phyloP scores from a whole-genome alignment of 2,113 vertebrate genomes.

The Embiotoca jacksoni region DNA sequence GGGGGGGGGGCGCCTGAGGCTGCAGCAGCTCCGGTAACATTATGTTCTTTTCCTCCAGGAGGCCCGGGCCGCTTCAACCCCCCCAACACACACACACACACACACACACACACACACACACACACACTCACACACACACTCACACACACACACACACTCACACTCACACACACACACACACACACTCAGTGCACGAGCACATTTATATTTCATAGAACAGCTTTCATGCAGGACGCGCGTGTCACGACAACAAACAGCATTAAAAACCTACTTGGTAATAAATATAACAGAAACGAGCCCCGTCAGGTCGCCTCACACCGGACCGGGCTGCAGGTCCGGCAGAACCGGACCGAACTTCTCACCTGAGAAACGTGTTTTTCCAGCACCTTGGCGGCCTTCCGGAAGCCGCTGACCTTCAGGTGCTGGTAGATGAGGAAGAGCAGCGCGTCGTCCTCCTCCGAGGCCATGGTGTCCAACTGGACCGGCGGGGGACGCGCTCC shows the following conservation, averaged over 20 bases:
- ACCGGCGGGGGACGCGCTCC: not conserved
- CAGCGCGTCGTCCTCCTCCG: constrained; percentile 62
- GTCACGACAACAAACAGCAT: not conserved
- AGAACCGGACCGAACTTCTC: constrained; percentile 2
- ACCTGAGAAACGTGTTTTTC: constrained; percentile 74
- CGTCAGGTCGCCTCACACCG: rapidly evolving
- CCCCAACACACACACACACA: too few relatives aligned
- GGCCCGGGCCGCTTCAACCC: constrained; percentile 20
- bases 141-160: constrained; percentile 14
- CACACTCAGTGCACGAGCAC: not conserved
- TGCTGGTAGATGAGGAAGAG: constrained; percentile 75
- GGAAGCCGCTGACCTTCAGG: constrained; percentile 71
- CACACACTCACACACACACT: not conserved
- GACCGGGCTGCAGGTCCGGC: not conserved
- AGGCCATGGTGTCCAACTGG: constrained; percentile 51
- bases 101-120: too few relatives aligned
- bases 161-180: not conserved
- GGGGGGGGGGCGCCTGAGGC: too few relatives aligned
- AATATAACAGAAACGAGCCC: not conserved
- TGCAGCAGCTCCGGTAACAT: constrained; percentile 61
- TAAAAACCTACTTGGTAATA: not conserved
- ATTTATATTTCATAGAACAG: constrained; percentile 37
- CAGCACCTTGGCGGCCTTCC: constrained; percentile 72
- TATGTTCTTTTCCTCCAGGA: constrained; percentile 68
- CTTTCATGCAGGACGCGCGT: not conserved